Conservation (phyloP, 2,888 invertebrate genomes). For the Cephus spinipes region DNA sequence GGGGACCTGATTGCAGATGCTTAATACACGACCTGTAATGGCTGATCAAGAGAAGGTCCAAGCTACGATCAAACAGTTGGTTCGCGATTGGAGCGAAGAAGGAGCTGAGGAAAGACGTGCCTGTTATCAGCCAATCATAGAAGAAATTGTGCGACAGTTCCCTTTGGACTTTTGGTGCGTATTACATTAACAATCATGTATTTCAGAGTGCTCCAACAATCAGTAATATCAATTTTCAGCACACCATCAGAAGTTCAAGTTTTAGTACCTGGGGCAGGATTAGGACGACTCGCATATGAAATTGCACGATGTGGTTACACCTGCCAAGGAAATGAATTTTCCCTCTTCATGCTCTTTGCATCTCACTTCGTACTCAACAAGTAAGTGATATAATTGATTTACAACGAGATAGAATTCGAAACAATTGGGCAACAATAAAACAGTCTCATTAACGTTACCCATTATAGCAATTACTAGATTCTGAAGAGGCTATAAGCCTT, state of each 20-base stretch:
- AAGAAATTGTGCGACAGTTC: conserved; percentile 81
- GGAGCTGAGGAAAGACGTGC: conserved; percentile 86
- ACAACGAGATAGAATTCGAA: not conserved
- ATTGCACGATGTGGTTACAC: conserved; percentile 89
- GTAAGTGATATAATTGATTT: conserved; percentile 63
- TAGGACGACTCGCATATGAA: conserved; percentile 94
- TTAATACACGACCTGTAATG: conserved; percentile 59
- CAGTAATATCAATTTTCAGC: conserved; percentile 55
- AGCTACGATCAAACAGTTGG: conserved; percentile 93
- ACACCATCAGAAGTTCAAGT: conserved; percentile 73
- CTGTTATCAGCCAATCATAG: conserved; percentile 91
- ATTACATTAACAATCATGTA: conserved; percentile 1
- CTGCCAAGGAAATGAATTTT: conserved; percentile 98
- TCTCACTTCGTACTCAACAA: conserved; percentile 96
- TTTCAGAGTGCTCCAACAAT: conserved; percentile 29
- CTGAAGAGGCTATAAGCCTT: not conserved
- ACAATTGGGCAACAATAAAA: not conserved
- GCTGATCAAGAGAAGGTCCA: conserved; percentile 83
- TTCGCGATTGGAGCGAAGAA: conserved; percentile 94
- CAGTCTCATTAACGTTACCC: not conserved
- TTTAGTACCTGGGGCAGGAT: conserved; percentile 96
- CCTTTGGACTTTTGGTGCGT: conserved; percentile 72
- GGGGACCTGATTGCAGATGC: conserved; percentile 57
- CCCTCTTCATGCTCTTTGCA: conserved; percentile 96
- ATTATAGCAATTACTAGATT: not conserved